Conservation (phyloP, 2,888 invertebrate species). For the Gisinianus flammeolus region DNA sequence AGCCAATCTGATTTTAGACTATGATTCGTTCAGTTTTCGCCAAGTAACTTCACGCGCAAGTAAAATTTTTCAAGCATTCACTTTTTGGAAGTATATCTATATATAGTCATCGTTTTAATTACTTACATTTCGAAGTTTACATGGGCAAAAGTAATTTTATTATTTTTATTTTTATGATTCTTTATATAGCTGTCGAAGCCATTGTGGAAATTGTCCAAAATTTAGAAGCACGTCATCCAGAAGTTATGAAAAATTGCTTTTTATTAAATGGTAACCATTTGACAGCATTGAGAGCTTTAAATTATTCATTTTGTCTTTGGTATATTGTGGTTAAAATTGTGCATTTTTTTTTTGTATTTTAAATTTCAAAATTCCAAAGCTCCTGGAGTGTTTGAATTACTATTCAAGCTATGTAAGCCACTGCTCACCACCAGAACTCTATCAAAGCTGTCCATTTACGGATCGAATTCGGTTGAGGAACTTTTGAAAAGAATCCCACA, state of each 20-base stretch:
- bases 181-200: slow-evolving; percentile 16
- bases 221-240: slow-evolving; percentile 17
- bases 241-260: slow-evolving; percentile 7
- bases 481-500: not conserved
- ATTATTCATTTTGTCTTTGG: not conserved
- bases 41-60: slow-evolving; percentile 31
- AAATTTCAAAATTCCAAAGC: slow-evolving; percentile 11
- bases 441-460: slow-evolving; percentile 7
- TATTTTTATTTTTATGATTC: too few species aligned
- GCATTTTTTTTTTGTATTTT: not conserved
- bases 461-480: slow-evolving; percentile 18
- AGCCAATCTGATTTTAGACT: slow-evolving; percentile 20
- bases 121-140: too few species aligned
- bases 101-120: too few species aligned
- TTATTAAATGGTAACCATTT: slow-evolving; percentile 23
- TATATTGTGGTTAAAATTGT: not conserved
- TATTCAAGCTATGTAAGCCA: slow-evolving; percentile 23
- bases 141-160: too few species aligned
- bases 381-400: slow-evolving; percentile 27
- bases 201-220: not conserved
- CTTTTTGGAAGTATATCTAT: too few species aligned
- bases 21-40: slow-evolving; percentile 10
- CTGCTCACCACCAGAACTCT: slow-evolving; percentile 19
- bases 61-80: too few species aligned
- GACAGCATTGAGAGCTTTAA: not conserved